A percentile compares a stretch with the other conserved stretches of the same genome.
These are phyloP conservation scores for Pachypeltis micranthus DNA, from an alignment of 1,140 invertebrate genomes.

Conservation along the genomic window DNA sequence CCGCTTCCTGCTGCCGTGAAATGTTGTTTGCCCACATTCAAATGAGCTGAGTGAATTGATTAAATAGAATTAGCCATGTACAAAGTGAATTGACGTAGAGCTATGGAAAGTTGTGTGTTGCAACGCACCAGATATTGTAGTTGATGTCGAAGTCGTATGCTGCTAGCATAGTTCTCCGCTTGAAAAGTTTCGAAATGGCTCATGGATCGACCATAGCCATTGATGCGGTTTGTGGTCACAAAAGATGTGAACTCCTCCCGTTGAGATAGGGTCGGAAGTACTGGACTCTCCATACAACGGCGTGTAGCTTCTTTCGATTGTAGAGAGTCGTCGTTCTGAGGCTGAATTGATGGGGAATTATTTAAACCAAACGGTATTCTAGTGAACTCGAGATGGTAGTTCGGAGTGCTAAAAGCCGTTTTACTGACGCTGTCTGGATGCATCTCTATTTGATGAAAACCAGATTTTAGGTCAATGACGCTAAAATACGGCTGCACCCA, in stretches of 20 bases:
- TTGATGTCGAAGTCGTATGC: constrained; percentile 1
- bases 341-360: constrained; percentile 36
- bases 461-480: constrained; percentile 37
- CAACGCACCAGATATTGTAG: too few relatives aligned
- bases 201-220: constrained; percentile 36
- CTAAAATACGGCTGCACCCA: too few relatives aligned
- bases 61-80: too few relatives aligned
- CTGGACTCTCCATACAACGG: constrained; percentile 38
- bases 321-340: constrained; percentile 27
- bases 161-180: too few relatives aligned
- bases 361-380: constrained; percentile 37
- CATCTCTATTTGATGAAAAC: constrained; percentile 41
- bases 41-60: too few relatives aligned
- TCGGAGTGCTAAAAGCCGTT: constrained; percentile 36
- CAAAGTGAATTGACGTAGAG: too few relatives aligned
- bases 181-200: constrained; percentile 23
- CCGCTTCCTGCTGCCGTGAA: too few relatives aligned
- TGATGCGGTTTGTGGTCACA: constrained; percentile 41
- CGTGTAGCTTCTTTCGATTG: constrained; percentile 38
- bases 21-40: too few relatives aligned
- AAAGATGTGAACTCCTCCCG: constrained; percentile 35
- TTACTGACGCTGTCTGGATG: too few relatives aligned
- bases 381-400: too few relatives aligned
- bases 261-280: constrained; percentile 38
- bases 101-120: too few relatives aligned